Base-by-base conservation (phyloP, 1,140 invertebrate species). In the Trachymyrmex cornetzi region DNA sequence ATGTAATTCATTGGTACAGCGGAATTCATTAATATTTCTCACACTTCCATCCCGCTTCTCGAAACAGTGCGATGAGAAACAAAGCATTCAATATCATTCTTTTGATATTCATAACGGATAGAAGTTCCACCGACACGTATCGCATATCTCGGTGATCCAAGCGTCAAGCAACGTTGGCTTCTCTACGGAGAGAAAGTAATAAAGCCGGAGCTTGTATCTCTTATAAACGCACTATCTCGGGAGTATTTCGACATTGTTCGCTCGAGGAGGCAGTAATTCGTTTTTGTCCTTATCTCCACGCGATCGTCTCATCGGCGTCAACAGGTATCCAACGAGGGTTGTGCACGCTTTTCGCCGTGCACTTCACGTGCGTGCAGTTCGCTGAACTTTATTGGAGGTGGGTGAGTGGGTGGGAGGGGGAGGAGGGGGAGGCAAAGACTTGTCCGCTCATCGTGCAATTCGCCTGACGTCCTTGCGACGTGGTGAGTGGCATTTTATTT, bases 401-500 rank as follows among this genome's bases (percentile, higher is more conserved):
- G n/a, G n/a, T n/a, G n/a, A n/a, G n/a, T n/a, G n/a, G n/a, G n/a
- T n/a, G 0, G 19, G 16, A 2, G 55, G 7, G 9, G n/a, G 6
- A 19, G n/a, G 6, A 6, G 14, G 16, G 16, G 14, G n/a, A 19
- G 30, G 12, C 44, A 50, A 4, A 74, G 74, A 16, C 27, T 48
- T n/a, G 30, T 61, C n/a, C 74, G 24, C 19, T 30, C 77, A 19
- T 74, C 69, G 53, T 24, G 7, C 69, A 75, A 22, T 38, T 79
- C 57, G 38, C 38, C 14, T 30, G 79, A 24, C 16, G 81, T 24
- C 38, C n/a, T 30, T 66, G 38, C 22, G 81, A 61, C 22, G 61
- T 48, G 50, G 48, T 79, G 63, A 84, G 80, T 87, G 57, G 86
- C 69, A 85, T 85, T 87, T 85, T 75, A 66, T 87, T 87, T 75